Percentiles rank a stretch among this genome's conserved stretches.
phyloP scores from a whole-genome alignment of 2,797 vertebrate species.

The Orestias chungarensis region DNA sequence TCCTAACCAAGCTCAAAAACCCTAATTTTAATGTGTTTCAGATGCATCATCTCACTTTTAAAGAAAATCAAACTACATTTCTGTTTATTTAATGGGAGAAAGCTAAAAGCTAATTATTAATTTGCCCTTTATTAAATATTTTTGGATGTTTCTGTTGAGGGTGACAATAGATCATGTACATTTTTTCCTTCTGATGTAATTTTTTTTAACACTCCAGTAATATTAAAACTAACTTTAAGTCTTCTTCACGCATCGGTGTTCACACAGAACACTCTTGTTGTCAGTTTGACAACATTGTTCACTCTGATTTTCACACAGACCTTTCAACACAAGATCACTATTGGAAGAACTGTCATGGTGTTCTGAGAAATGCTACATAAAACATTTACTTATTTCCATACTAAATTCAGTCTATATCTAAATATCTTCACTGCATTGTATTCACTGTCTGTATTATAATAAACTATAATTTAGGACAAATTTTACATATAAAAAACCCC shows the following conservation, averaged over 20 bases:
- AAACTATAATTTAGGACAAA: neutral
- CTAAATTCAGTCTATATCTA: too few relatives aligned
- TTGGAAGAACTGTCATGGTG: neutral
- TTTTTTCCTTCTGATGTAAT: neutral
- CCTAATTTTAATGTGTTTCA: neutral
- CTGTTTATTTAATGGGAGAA: neutral
- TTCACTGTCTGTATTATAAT: neutral
- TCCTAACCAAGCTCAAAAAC: neutral
- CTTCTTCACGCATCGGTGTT: neutral
- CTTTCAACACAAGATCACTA: neutral
- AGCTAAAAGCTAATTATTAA: neutral
- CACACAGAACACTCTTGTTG: neutral
- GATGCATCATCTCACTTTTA: neutral
- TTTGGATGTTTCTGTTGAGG: neutral
- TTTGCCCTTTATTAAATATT: neutral
- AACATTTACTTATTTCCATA: neutral
- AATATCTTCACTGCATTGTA: too few relatives aligned
- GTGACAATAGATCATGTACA: neutral
- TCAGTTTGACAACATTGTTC: too few relatives aligned
- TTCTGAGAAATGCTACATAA: neutral
- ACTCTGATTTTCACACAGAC: too few relatives aligned
- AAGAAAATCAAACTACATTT: neutral
- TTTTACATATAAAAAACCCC: neutral
- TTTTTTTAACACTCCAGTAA: neutral
- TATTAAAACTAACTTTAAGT: neutral